A percentile compares a stretch with the other conserved stretches of the same genome.
phyloP scores from a whole-genome alignment of 2,113 vertebrate genomes.

The Pygoscelis antarcticus region DNA sequence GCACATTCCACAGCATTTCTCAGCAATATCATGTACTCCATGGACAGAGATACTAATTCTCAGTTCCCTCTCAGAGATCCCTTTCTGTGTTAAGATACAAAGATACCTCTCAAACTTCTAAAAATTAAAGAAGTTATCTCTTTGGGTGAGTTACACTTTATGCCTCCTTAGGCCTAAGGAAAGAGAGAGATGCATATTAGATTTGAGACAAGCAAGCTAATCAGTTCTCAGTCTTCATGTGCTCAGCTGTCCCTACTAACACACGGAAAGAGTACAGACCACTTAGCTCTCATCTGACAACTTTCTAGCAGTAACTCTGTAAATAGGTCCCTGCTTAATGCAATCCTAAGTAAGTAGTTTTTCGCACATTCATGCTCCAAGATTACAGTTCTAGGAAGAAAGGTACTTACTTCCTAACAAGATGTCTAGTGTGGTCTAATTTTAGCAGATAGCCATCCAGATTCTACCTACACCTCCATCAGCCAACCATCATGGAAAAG shows the following conservation, averaged over 20 bases:
- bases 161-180: background rate
- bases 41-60: background rate
- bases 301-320: background rate
- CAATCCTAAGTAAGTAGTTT: background rate
- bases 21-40: background rate
- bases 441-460: background rate
- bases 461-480: background rate
- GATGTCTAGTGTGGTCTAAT: background rate
- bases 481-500: background rate
- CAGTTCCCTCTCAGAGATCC: background rate
- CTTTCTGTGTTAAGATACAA: background rate
- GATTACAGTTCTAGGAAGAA: background rate
- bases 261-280: background rate
- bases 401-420: background rate
- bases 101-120: background rate
- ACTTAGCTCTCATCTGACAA: background rate
- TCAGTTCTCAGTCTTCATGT: background rate
- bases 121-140: background rate
- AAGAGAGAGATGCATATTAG: background rate
- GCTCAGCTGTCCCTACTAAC: background rate
- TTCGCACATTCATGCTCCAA: background rate
- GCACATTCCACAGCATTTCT: background rate
- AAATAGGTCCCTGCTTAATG: background rate
- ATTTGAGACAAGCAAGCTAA: background rate
- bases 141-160: background rate